Evolutionary conservation across 2,888 invertebrate species (phyloP).

Genomic region (Hipparchia sbordonii): DNA sequence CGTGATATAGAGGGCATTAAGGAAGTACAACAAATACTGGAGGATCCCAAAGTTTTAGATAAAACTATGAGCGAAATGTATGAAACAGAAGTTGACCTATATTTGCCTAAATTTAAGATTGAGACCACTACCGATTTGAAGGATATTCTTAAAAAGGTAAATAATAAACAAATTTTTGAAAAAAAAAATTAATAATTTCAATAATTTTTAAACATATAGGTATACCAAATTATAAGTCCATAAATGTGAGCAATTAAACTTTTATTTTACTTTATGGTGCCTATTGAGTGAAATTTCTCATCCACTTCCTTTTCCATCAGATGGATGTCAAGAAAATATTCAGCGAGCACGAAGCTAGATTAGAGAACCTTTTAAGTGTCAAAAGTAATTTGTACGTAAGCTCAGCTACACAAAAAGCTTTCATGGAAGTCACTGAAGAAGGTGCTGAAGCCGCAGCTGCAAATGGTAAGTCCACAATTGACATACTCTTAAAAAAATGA

Average conservation of each 20-base stretch:
- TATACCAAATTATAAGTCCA: background rate
- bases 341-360: slow-evolving; percentile 72
- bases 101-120: slow-evolving; percentile 90
- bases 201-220: background rate
- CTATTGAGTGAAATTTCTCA: background rate
- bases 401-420: slow-evolving; percentile 90
- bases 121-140: slow-evolving; percentile 88
- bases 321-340: slow-evolving; percentile 55
- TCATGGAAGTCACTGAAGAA: slow-evolving; percentile 92
- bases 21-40: slow-evolving; percentile 83
- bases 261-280: background rate
- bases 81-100: slow-evolving; percentile 81
- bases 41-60: slow-evolving; percentile 62
- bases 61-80: slow-evolving; percentile 68
- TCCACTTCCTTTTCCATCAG: slow-evolving; percentile 28
- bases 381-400: slow-evolving; percentile 79
- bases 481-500: background rate
- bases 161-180: slow-evolving; percentile 13
- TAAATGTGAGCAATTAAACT: too few species aligned
- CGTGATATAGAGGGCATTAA: slow-evolving; percentile 85
- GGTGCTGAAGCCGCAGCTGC: slow-evolving; percentile 93
- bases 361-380: slow-evolving; percentile 83
- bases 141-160: slow-evolving; percentile 83
- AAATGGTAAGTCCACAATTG: slow-evolving; percentile 83
- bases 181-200: background rate